Conservation (phyloP, 2,888 invertebrate species). For the Drosophila hawaiiensis region DNA sequence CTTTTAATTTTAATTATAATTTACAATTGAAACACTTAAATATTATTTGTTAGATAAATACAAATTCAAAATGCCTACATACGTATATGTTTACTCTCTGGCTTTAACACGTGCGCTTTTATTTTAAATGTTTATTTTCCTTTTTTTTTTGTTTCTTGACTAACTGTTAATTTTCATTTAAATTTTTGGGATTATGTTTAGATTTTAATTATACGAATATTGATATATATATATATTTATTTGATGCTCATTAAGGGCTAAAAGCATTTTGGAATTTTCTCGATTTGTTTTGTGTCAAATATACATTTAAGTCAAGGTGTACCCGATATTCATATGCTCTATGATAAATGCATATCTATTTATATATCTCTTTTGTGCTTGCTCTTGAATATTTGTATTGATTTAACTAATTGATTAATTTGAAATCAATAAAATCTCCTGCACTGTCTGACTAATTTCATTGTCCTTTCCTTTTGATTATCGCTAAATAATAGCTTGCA, state of each 20-base stretch:
- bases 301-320: constrained; percentile 54
- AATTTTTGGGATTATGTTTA: constrained; percentile 62
- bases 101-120: constrained; percentile 72
- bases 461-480: constrained; percentile 73
- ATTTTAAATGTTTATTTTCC: constrained; percentile 21
- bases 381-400: constrained; percentile 45
- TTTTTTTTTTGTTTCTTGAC: constrained; percentile 17
- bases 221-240: constrained; percentile 23
- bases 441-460: constrained; percentile 66
- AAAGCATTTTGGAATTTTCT: constrained; percentile 59
- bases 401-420: constrained; percentile 66
- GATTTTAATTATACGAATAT: constrained; percentile 52
- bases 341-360: constrained; percentile 21
- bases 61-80: constrained; percentile 68
- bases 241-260: constrained; percentile 44
- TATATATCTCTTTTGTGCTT: constrained; percentile 42
- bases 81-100: constrained; percentile 54
- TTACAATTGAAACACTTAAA: constrained; percentile 75
- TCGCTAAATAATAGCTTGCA: constrained; percentile 66
- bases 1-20: constrained; percentile 57
- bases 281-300: constrained; percentile 37
- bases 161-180: constrained; percentile 67
- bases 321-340: constrained; percentile 38
- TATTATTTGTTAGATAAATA: constrained; percentile 57
- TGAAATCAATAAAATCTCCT: constrained; percentile 57